phyloP scores from a whole-genome alignment of 2,113 vertebrate species.

The Chionis minor region DNA sequence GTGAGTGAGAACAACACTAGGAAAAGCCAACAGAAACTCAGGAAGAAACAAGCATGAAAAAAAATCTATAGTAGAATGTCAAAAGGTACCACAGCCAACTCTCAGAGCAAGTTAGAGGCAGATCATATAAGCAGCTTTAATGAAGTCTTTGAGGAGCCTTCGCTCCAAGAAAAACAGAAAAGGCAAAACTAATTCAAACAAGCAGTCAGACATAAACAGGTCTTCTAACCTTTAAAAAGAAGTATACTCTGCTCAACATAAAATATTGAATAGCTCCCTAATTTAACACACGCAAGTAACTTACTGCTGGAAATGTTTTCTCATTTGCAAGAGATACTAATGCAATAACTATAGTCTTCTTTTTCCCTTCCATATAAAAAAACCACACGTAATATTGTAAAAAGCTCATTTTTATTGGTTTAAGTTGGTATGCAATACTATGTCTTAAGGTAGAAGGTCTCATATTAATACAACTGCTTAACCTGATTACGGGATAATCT shows the following conservation, averaged over 20 bases:
- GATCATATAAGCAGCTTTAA: not conserved
- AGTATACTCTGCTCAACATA: not conserved
- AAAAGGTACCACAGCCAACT: not conserved
- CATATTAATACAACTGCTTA: slow-evolving; percentile 63
- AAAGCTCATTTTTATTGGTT: slow-evolving; percentile 22
- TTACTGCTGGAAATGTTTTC: not conserved
- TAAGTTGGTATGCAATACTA: slow-evolving; percentile 30
- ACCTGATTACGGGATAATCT: slow-evolving; percentile 63
- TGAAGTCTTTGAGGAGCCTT: not conserved
- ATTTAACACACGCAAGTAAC: not conserved
- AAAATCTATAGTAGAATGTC: not conserved
- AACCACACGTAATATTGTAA: not conserved
- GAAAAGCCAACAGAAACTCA: not conserved
- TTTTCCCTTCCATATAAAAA: not conserved
- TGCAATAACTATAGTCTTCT: not conserved
- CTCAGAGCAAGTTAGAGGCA: not conserved
- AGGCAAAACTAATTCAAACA: not conserved
- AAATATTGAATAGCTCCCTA: not conserved
- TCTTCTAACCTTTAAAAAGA: not conserved
- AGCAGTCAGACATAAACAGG: not conserved
- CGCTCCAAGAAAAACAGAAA: not conserved
- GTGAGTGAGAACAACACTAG: not conserved
- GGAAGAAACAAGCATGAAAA: not conserved
- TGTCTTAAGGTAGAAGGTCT: slow-evolving; percentile 18
- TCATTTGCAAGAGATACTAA: not conserved